Conservation (phyloP, 2,888 invertebrate species). For the Eupithecia pulchellata region DNA sequence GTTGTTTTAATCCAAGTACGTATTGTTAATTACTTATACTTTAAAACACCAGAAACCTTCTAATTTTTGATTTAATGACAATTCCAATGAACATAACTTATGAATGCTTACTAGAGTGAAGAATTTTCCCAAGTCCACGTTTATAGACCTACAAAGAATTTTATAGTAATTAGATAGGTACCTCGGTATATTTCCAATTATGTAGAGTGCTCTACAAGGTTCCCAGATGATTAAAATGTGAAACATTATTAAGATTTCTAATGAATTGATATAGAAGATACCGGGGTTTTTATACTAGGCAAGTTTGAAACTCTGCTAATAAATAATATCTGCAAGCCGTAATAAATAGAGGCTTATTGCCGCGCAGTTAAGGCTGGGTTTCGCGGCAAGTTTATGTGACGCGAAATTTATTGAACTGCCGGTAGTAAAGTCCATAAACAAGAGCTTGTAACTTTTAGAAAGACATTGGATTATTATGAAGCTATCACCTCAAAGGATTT, state of each 20-base stretch:
- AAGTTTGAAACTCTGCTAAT: conserved; percentile 20
- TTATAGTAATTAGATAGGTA: conserved; percentile 28
- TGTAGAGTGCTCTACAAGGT: conserved; percentile 26
- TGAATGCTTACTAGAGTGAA: neutral
- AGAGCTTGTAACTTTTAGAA: neutral
- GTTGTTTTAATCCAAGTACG: too few species aligned
- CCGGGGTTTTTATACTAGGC: conserved; percentile 23
- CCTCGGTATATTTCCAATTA: conserved; percentile 32
- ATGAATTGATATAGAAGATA: conserved; percentile 36
- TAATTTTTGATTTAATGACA: neutral
- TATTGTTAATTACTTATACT: too few species aligned
- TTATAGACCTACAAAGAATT: conserved; percentile 32
- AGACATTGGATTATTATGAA: neutral
- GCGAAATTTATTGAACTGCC: conserved; percentile 26
- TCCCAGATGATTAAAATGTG: conserved; percentile 25
- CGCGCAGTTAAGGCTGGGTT: conserved; percentile 25
- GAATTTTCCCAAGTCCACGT: conserved; percentile 1
- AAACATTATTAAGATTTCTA: conserved; percentile 32
- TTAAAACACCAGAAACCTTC: neutral
- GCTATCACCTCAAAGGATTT: neutral
- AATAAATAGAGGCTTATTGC: conserved; percentile 32
- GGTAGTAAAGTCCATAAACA: conserved; percentile 22
- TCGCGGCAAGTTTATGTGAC: conserved; percentile 26
- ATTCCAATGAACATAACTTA: neutral
- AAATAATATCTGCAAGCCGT: conserved; percentile 27